Evolutionary conservation across 2,113 vertebrate species (phyloP).

Genomic region (Harpagus bidentatus): DNA sequence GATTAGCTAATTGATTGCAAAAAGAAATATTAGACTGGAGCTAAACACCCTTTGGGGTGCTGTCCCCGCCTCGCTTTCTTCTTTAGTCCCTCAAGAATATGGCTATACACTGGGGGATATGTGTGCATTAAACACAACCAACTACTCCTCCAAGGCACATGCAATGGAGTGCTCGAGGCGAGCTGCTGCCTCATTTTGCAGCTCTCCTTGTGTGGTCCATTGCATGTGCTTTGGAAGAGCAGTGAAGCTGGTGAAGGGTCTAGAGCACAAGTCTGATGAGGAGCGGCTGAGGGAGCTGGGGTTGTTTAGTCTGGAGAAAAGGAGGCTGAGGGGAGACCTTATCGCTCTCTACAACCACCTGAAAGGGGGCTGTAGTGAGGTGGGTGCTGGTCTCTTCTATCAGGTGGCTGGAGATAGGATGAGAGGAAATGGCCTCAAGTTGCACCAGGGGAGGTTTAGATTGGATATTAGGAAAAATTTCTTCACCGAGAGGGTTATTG

Average conservation of each 20-base stretch:
- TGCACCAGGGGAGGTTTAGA: neutral
- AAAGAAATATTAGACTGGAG: neutral
- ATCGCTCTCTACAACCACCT: neutral
- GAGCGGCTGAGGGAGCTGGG: neutral
- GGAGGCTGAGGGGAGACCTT: neutral
- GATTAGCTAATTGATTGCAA: slow-evolving; percentile 36
- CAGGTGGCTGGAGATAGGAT: neutral
- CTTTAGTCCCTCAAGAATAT: neutral
- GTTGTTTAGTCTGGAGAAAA: neutral
- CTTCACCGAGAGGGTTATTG: neutral
- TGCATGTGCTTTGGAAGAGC: neutral
- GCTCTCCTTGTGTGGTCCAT: neutral
- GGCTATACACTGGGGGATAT: accelerated
- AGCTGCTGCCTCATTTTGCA: neutral
- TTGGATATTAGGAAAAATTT: neutral
- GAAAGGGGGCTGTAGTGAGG: neutral
- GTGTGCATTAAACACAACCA: neutral
- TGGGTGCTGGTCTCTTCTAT: neutral
- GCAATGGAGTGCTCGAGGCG: neutral
- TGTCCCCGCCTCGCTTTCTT: neutral
- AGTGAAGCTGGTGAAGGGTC: neutral
- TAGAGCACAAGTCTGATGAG: too few species aligned
- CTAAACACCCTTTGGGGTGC: neutral
- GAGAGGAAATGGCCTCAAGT: neutral
- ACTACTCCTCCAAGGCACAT: neutral